These are phyloP conservation scores for Protonemura montana DNA, from an alignment of 2,888 invertebrate species.

Conservation along the genomic window DNA sequence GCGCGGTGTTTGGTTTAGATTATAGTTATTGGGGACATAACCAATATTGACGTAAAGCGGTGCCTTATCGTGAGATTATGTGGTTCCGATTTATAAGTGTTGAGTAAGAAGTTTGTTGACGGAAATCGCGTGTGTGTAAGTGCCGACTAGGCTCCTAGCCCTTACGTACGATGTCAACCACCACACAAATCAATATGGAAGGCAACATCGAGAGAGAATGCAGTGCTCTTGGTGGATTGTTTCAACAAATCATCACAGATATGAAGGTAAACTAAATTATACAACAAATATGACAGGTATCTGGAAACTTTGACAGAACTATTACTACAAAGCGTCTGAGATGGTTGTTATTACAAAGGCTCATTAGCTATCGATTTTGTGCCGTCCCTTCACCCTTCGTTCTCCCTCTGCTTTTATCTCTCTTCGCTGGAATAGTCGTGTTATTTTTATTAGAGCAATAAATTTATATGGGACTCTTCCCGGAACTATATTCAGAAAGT, in stretches of 20 bases:
- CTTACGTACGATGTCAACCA: background rate
- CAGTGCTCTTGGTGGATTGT: conserved; percentile 90
- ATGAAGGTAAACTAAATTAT: conserved; percentile 82
- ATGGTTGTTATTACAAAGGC: background rate
- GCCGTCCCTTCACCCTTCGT: conserved; percentile 7
- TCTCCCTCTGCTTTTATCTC: conserved; percentile 3
- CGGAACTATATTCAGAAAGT: background rate
- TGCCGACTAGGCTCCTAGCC: background rate
- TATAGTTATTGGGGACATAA: background rate
- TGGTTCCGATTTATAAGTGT: background rate
- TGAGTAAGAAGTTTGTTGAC: background rate
- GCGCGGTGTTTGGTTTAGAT: background rate
- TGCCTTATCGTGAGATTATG: conserved; percentile 7
- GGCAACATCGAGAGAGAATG: conserved; percentile 81
- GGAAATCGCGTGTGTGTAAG: background rate
- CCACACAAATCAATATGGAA: conserved; percentile 67
- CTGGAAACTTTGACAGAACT: background rate
- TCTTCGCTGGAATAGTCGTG: background rate
- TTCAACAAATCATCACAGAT: conserved; percentile 94
- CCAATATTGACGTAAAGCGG: background rate
- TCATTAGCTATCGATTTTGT: background rate
- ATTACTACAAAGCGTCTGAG: background rate
- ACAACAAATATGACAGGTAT: background rate
- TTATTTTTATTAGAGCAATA: conserved; percentile 8
- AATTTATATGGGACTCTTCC: background rate